A percentile compares a stretch with the other conserved stretches of the same genome.
Conservation (phyloP, 2,888 invertebrate species). For the Ennomos quercinarius region DNA sequence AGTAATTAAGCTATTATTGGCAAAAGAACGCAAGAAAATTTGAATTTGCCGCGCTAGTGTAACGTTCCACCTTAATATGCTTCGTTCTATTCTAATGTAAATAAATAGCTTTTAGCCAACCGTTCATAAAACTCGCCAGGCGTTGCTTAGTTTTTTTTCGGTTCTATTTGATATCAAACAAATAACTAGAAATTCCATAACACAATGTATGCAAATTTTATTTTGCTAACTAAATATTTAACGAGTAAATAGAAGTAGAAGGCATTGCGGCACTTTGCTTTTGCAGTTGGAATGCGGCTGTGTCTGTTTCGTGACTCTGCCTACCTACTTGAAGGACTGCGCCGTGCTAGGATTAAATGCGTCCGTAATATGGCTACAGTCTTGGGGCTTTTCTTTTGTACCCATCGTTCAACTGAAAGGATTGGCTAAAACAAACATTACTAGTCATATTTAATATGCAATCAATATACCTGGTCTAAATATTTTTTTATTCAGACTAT, state of each 20-base stretch:
- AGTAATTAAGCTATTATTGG: too few species aligned
- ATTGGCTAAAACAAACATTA: too few species aligned
- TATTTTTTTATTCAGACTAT: too few species aligned
- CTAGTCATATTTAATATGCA: too few species aligned
- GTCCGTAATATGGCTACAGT: neutral
- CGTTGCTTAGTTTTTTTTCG: neutral
- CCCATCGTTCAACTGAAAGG: too few species aligned
- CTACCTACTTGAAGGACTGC: slow-evolving; percentile 2
- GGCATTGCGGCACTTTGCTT: slow-evolving; percentile 32
- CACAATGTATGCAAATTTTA: slow-evolving; percentile 27
- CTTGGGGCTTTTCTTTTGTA: neutral
- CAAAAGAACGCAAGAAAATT: too few species aligned
- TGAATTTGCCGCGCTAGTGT: too few species aligned
- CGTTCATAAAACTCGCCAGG: neutral
- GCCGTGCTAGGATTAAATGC: neutral
- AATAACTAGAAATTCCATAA: slow-evolving; percentile 7
- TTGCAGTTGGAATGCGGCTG: slow-evolving; percentile 59
- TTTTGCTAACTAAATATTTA: slow-evolving; percentile 14
- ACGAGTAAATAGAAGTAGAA: slow-evolving; percentile 14
- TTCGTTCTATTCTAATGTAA: too few species aligned
- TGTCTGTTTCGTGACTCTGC: slow-evolving; percentile 52
- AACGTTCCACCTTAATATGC: too few species aligned
- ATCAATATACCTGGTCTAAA: too few species aligned
- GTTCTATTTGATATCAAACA: neutral
- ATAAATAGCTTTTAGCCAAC: neutral